phyloP scores from a whole-genome alignment of 2,113 vertebrate genomes.

The Arothron firmamentum region DNA sequence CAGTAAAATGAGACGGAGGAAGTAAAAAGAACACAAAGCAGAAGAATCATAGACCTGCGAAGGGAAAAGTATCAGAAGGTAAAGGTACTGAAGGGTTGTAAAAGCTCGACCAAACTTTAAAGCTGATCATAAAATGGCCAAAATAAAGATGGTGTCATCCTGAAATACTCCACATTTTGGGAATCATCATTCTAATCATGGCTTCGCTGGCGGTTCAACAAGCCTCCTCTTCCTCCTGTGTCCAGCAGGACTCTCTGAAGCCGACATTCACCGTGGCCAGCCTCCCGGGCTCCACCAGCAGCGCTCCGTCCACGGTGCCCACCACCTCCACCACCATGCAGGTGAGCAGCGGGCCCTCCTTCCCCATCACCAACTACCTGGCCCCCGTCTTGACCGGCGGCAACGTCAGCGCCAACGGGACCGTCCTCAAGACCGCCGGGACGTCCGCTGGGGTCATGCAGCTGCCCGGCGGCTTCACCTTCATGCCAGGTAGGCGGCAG shows the following conservation, averaged over 20 bases:
- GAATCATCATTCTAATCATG: too few relatives aligned
- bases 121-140: too few relatives aligned
- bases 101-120: too few relatives aligned
- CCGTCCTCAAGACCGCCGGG: constrained; percentile 88
- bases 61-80: too few relatives aligned
- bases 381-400: constrained; percentile 86
- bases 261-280: constrained; percentile 93
- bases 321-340: constrained; percentile 98
- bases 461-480: constrained; percentile 90
- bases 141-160: too few relatives aligned
- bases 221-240: not conserved
- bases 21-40: too few relatives aligned
- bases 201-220: too few relatives aligned
- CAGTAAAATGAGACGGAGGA: too few relatives aligned
- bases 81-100: too few relatives aligned
- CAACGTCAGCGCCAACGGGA: constrained; percentile 90
- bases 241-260: constrained; percentile 86
- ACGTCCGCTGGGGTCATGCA: constrained; percentile 89
- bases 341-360: constrained; percentile 91
- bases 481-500: constrained; percentile 89
- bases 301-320: constrained; percentile 85
- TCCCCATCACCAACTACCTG: constrained; percentile 98
- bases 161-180: too few relatives aligned
- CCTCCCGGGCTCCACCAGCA: constrained; percentile 84
- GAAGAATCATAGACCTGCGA: too few relatives aligned